Conservation (phyloP, 2,113 vertebrate species). For the Pristiophorus japonicus region DNA sequence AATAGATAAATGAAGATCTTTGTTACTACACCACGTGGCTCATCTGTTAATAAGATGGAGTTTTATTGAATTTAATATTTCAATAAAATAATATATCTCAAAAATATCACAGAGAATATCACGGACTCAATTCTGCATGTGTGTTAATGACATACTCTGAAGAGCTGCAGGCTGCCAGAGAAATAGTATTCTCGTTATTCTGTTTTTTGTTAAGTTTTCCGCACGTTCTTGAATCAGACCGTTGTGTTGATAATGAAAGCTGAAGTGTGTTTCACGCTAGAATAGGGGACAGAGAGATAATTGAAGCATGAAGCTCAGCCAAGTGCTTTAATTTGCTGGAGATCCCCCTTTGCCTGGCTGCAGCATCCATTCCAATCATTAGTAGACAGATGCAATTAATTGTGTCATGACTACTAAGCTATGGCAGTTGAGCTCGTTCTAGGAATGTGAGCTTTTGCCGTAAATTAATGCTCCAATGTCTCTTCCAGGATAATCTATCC, state of each 20-base stretch:
- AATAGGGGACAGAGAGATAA: constrained; percentile 10
- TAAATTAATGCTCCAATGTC: constrained; percentile 34
- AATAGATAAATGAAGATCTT: background rate
- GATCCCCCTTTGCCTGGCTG: constrained; percentile 28
- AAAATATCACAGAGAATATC: background rate
- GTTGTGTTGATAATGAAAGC: constrained; percentile 8
- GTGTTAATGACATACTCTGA: background rate
- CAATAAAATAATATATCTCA: background rate
- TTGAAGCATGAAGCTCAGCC: constrained; percentile 30
- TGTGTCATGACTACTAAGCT: constrained; percentile 29
- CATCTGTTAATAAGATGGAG: background rate
- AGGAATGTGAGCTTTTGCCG: constrained; percentile 17
- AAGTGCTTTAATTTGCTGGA: constrained; percentile 28
- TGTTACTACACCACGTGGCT: background rate
- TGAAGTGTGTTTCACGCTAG: constrained; percentile 13
- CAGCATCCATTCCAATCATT: constrained; percentile 20
- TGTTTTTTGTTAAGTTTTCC: background rate
- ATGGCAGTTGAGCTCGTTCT: constrained; percentile 21
- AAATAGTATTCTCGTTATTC: constrained; percentile 13
- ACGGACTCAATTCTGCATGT: background rate
- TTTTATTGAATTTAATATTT: background rate
- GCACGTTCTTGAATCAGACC: constrained; percentile 22
- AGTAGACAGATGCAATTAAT: constrained; percentile 34
- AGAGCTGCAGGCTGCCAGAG: too few species aligned
- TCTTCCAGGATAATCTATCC: constrained; percentile 33